Conservation (phyloP, 1,140 invertebrate species). For the Trinorchestia longiramus region DNA sequence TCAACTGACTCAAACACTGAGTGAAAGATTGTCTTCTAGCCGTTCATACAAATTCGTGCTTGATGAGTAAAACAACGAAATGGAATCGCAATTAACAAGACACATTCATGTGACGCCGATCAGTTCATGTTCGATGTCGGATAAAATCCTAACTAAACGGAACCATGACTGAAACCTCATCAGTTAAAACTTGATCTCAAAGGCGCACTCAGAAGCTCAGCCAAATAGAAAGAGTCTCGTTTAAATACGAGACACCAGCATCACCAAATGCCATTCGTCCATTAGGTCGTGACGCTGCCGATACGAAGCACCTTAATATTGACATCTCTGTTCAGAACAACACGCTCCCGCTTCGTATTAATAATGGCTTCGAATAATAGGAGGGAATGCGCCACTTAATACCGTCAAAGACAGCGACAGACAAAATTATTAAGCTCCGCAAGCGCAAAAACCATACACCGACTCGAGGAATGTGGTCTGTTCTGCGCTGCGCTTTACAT, state of each 20-base stretch:
- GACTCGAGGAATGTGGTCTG: background rate
- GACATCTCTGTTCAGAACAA: background rate
- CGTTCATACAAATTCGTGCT: too few species aligned
- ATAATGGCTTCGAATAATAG: background rate
- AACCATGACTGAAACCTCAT: background rate
- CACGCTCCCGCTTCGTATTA: background rate
- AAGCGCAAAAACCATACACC: background rate
- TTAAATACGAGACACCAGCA: background rate
- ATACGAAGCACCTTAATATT: background rate
- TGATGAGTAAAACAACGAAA: too few species aligned
- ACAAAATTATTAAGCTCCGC: slow-evolving; percentile 10
- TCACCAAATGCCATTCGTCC: background rate
- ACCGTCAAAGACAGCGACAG: slow-evolving; percentile 39
- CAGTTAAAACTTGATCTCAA: background rate
- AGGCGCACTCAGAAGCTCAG: background rate
- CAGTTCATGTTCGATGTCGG: background rate
- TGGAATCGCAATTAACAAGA: background rate
- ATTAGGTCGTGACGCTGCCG: background rate
- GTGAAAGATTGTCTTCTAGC: too few species aligned
- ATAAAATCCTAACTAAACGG: background rate
- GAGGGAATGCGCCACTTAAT: slow-evolving; percentile 36
- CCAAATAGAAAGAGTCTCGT: background rate
- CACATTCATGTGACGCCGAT: background rate
- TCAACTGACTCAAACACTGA: too few species aligned
- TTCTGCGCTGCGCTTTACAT: background rate